These are phyloP conservation scores for Burhinus bistriatus DNA, from an alignment of 2,113 vertebrate species.

Conservation along the genomic window DNA sequence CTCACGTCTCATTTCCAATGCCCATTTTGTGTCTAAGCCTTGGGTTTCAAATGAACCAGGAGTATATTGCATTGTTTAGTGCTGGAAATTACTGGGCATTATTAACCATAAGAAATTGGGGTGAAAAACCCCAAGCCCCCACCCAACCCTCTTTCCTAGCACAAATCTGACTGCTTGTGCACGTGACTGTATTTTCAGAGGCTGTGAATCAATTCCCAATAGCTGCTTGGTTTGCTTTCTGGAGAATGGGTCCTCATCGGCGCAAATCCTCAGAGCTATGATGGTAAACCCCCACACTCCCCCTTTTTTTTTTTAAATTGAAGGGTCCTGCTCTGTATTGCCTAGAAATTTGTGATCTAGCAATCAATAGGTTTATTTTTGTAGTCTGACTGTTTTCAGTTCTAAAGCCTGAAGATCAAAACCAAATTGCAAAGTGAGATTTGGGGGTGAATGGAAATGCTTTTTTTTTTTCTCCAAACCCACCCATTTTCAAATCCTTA, in stretches of 20 bases:
- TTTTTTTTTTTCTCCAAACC: not conserved
- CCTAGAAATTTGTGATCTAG: not conserved
- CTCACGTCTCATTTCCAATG: not conserved
- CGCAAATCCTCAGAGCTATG: not conserved
- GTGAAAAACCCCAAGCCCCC: not conserved
- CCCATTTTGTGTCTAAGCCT: not conserved
- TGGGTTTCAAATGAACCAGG: not conserved
- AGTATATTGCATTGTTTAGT: not conserved
- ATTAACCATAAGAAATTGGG: not conserved
- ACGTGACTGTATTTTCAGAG: not conserved
- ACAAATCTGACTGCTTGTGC: not conserved
- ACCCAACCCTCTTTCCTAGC: not conserved
- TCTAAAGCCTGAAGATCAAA: not conserved
- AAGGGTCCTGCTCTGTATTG: not conserved
- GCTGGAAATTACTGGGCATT: not conserved
- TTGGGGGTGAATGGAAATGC: not conserved
- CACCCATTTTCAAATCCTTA: not conserved
- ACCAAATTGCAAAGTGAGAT: not conserved
- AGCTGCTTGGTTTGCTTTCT: not conserved
- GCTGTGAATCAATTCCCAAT: not conserved
- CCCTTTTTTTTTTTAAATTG: no score
- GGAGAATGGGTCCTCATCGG: not conserved
- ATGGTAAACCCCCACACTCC: fast-evolving
- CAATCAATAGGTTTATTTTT: not conserved
- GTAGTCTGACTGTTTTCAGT: not conserved